Conservation (phyloP, 2,797 vertebrate genomes). For the Galaxias olidus region DNA sequence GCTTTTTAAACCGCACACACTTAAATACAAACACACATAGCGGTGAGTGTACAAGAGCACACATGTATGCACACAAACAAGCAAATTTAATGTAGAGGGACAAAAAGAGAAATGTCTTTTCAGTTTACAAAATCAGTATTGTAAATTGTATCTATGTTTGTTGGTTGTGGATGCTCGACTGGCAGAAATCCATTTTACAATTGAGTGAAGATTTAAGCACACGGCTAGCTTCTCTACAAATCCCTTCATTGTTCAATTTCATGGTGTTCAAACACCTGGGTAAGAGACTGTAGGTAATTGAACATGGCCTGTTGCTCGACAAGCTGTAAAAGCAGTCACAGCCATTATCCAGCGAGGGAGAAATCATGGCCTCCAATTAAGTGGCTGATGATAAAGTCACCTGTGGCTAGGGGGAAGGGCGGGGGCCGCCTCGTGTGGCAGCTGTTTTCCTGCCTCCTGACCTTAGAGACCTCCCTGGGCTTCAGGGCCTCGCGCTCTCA, state of each 20-base stretch:
- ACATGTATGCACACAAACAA: constrained; percentile 1
- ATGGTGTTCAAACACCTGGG: constrained; percentile 49
- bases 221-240: constrained; percentile 24
- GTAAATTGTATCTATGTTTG: constrained; percentile 27
- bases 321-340: constrained; percentile 64
- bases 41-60: not conserved
- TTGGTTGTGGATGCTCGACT: not conserved
- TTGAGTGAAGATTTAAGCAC: constrained; percentile 41
- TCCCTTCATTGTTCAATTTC: constrained; percentile 53
- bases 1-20: no score
- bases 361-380: constrained; percentile 69
- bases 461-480: constrained; percentile 54
- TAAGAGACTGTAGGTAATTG: constrained; percentile 56
- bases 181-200: constrained; percentile 42
- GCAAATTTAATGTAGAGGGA: not conserved
- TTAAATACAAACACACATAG: not conserved
- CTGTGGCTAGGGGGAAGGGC: constrained; percentile 42
- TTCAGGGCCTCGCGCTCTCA: constrained; percentile 41
- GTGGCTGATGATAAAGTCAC: constrained; percentile 67
- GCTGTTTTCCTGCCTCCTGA: constrained; percentile 53
- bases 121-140: constrained; percentile 3
- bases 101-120: not conserved
- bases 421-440: constrained; percentile 47
- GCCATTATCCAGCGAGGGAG: constrained; percentile 69
- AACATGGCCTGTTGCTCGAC: constrained; percentile 72